Evolutionary conservation across 2,888 invertebrate species (phyloP), one percentile per base, ranked within the genome.

Genomic region (Brenthis ino): DNA sequence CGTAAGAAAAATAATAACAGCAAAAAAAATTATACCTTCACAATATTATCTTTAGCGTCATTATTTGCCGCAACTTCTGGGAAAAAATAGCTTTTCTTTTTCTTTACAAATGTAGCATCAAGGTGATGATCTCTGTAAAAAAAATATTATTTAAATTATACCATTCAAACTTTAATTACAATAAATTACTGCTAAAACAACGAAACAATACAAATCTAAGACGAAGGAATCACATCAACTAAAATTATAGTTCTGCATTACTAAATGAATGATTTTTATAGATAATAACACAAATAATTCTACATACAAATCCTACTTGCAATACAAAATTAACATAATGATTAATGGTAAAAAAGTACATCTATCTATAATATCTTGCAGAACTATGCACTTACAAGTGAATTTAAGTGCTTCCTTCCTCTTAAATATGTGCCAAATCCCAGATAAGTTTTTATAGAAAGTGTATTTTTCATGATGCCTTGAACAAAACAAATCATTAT

Each of bases 311-410:
- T 11, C 43, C 43, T 47, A 55, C 55, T 28, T 51, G 24, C 48
- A 69, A 58, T 48, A 54, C 24, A 8, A 50, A 54, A 60, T 2
- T 28, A 66, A 37, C 24, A 51, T 64, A 65, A 47, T 55, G 37
- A 20, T 43, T 43, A 43, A 20, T 20, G 20, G 20, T 20, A 20
- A 20, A 20, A 20, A 20, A 16, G 61, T 70, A 58, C 16, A 55
- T 48, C 37, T 43, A 43, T 2, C 37, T 43, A 43, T 55, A 58
- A 54, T 20, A 75, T 82, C 81, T 85, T 91, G 92, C 92, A 91
- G 92, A 92, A 91, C 92, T 87, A 92, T 93, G 92, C 92, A 91
- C 92, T 93, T 88, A 93, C 92, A 85, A 82, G 79, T 78, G 61
- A 65, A 67, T 67, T 71, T 78, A 64, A 80, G 71, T 5, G 79